Evolutionary conservation across 1,140 invertebrate genomes (phyloP).

Genomic region (Mizuhopecten yessoensis): DNA sequence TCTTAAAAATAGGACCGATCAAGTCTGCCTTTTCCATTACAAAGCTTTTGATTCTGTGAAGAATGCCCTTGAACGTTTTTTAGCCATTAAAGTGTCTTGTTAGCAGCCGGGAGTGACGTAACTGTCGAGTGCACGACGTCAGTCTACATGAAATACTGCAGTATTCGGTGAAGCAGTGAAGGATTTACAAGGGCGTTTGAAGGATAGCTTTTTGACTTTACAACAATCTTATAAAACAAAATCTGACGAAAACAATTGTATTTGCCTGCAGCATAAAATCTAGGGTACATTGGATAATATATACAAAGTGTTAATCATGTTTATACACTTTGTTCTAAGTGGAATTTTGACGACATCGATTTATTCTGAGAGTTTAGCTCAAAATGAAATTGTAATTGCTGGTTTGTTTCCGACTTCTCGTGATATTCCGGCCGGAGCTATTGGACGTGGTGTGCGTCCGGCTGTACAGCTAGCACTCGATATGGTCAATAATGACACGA

Average conservation of each 20-base stretch:
- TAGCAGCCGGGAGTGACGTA: not conserved
- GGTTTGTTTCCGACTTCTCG: conserved; percentile 62
- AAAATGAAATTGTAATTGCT: conserved; percentile 59
- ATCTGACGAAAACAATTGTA: not conserved
- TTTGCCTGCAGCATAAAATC: not conserved
- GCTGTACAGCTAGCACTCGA: conserved; percentile 64
- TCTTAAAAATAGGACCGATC: not conserved
- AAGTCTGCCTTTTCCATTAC: not conserved
- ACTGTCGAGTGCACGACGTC: not conserved
- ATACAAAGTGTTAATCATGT: not conserved
- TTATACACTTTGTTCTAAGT: not conserved
- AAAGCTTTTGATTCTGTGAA: not conserved
- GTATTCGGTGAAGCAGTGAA: not conserved
- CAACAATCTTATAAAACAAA: not conserved
- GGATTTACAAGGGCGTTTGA: not conserved
- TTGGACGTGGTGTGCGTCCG: conserved; percentile 63
- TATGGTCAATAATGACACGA: conserved; percentile 63
- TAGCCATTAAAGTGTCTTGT: conserved; percentile 1
- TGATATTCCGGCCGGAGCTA: conserved; percentile 52
- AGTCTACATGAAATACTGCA: not conserved
- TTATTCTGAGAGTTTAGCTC: not conserved
- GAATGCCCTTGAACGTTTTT: not conserved
- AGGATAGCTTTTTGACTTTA: not conserved
- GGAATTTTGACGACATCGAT: conserved; percentile 10
- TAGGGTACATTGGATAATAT: not conserved